A percentile compares a stretch with the other conserved stretches of the same genome.
phyloP scores from a whole-genome alignment of 1,140 invertebrate species.

The Asbolus verrucosus region DNA sequence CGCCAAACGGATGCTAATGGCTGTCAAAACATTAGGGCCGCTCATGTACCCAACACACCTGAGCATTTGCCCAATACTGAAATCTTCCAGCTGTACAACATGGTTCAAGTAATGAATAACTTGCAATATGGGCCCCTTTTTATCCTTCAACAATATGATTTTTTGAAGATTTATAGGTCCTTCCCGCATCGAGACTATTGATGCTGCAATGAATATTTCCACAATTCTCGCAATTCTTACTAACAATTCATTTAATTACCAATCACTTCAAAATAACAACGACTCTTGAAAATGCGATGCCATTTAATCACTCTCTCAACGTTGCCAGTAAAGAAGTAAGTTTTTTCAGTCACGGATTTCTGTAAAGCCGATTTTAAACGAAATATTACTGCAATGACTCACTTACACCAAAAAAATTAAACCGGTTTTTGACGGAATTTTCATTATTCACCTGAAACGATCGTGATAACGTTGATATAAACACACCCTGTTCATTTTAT shows the following conservation, averaged over 20 bases:
- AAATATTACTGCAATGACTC: too few species aligned
- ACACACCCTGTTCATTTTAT: too few species aligned
- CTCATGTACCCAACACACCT: conserved; percentile 40
- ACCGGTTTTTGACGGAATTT: too few species aligned
- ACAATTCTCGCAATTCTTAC: not conserved
- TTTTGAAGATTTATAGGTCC: conserved; percentile 41
- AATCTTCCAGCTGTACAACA: conserved; percentile 37
- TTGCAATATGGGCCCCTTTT: conserved; percentile 49
- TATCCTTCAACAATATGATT: conserved; percentile 46
- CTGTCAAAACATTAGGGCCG: conserved; percentile 1
- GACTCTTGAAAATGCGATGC: conserved; percentile 43
- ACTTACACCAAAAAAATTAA: too few species aligned
- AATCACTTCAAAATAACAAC: conserved; percentile 50
- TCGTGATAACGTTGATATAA: too few species aligned
- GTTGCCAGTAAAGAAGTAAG: conserved; percentile 46
- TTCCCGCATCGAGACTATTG: conserved; percentile 44
- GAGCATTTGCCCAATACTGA: conserved; percentile 45
- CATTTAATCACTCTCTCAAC: conserved; percentile 48
- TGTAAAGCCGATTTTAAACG: not conserved
- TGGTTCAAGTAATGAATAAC: conserved; percentile 45
- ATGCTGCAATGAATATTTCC: conserved; percentile 32
- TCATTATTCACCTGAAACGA: too few species aligned
- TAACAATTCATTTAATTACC: conserved; percentile 44
- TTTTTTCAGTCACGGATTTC: conserved; percentile 1
- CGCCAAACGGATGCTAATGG: conserved; percentile 24